phyloP scores from a whole-genome alignment of 2,797 vertebrate genomes.

The Melanotaenia parkinsoni region DNA sequence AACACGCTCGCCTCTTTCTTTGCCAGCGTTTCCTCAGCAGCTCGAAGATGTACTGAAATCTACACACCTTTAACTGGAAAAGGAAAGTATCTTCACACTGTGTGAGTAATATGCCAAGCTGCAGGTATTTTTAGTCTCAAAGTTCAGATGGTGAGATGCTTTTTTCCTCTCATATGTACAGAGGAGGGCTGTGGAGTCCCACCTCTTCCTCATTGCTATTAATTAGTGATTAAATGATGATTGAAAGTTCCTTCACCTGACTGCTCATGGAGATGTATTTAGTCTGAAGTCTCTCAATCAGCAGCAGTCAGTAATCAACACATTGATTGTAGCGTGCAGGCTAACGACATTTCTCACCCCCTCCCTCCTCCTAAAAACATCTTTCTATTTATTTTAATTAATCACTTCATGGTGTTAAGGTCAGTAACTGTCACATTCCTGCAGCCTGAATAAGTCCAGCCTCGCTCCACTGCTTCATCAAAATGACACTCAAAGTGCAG shows the following conservation, averaged over 20 bases:
- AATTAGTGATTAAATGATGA: slow-evolving; percentile 71
- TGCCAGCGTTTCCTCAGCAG: slow-evolving; percentile 16
- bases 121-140: slow-evolving; percentile 28
- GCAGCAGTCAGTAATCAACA: slow-evolving; percentile 69
- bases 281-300: slow-evolving; percentile 74
- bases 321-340: slow-evolving; percentile 61
- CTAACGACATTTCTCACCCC: slow-evolving; percentile 23
- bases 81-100: background rate
- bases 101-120: slow-evolving; percentile 17
- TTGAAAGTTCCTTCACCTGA: slow-evolving; percentile 65
- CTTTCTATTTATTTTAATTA: slow-evolving; percentile 64
- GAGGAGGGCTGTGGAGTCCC: slow-evolving; percentile 11
- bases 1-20: slow-evolving; percentile 26
- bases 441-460: background rate
- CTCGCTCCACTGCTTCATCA: slow-evolving; percentile 9
- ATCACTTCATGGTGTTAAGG: slow-evolving; percentile 46
- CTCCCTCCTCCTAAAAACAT: slow-evolving; percentile 20
- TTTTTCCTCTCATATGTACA: slow-evolving; percentile 17
- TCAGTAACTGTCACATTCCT: slow-evolving; percentile 13
- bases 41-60: slow-evolving; percentile 16
- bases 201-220: slow-evolving; percentile 50
- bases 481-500: background rate
- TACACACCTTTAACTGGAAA: slow-evolving; percentile 30
- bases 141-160: background rate
- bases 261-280: slow-evolving; percentile 65